Base-by-base conservation (phyloP, 2,113 vertebrate species). In the Hippoglossus stenolepis region DNA sequence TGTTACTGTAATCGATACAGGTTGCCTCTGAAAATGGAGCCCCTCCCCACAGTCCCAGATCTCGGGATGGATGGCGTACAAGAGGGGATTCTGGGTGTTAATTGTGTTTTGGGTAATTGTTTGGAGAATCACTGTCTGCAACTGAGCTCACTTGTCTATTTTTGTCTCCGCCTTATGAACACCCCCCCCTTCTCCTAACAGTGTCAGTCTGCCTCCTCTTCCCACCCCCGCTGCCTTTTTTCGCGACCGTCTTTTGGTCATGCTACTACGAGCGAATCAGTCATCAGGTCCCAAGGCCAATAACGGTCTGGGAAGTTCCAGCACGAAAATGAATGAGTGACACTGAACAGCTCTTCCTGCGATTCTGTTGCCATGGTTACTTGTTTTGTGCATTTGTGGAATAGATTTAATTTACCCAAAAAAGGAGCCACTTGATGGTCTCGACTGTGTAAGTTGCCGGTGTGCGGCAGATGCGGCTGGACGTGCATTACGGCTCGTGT, bases 291-390 rank as follows among this genome's bases (percentile, higher is more conserved):
- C 85, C 82, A 73, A 79, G 77, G 70, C 82, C 79, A 70, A 79
- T 68, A 18, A 8, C 53, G 67, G 82, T 83, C 85, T 85, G 86
- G 87, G 83, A 93, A 90, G 71, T 87, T 92, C 82, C 80, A 20
- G 82, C 83, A 60, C 23, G 51, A 72, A 84, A 89, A 86, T 86
- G 78, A 92, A 89, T 90, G 90, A 90, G 77, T 85, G 87, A 91
- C 82, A 79, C 71, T 73, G 64, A 92, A 77, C 79, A 65, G 82
- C 81, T 94, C 87, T 79, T 90, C 78, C 82, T 71, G 72, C 88
- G 89, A 88, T 90, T 91, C 89, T 90, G 94, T 94, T 95, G 93
- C 93, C 86, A 93, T 95, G 94, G 94, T 94, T 91, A 94, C 94
- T 87, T 87, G 79, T 93, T 94, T 93, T 91, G 90, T 91, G 82